Percentiles rank a stretch among this genome's conserved stretches.
Conservation (phyloP, 2,113 vertebrate genomes). For the Cromileptes altivelis region DNA sequence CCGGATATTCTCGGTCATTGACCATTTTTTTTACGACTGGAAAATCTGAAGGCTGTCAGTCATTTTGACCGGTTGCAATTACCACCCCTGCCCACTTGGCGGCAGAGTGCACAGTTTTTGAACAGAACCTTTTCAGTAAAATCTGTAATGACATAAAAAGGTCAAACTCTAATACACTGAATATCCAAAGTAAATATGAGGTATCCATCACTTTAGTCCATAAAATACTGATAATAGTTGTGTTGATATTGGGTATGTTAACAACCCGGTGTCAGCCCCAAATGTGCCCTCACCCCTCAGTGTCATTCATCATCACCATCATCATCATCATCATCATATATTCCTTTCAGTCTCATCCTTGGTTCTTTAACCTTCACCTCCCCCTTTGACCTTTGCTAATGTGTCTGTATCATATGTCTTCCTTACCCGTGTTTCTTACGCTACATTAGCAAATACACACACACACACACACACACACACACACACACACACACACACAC, state of each 20-base stretch:
- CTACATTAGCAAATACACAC: slow-evolving; percentile 46
- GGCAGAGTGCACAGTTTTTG: too few species aligned
- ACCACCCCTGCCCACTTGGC: too few species aligned
- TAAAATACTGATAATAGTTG: not conserved
- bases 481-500: slow-evolving; percentile 6
- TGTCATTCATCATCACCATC: not conserved
- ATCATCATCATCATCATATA: not conserved
- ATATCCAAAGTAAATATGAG: not conserved
- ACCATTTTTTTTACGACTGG: too few species aligned
- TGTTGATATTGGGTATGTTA: not conserved
- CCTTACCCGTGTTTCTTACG: not conserved
- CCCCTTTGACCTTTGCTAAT: slow-evolving; percentile 52
- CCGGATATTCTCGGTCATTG: too few species aligned
- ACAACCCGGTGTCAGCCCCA: not conserved
- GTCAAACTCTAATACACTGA: not conserved
- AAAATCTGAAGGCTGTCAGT: too few species aligned
- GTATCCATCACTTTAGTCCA: not conserved
- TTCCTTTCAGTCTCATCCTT: not conserved
- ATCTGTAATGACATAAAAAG: not conserved
- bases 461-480: too few species aligned
- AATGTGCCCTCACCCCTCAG: not conserved
- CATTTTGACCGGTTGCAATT: too few species aligned
- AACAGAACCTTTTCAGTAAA: not conserved
- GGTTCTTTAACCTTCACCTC: slow-evolving; percentile 8
- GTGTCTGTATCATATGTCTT: slow-evolving; percentile 37